These are phyloP conservation scores for Gadopsis bispinosus DNA, from an alignment of 2,797 vertebrate species.

Conservation along the genomic window DNA sequence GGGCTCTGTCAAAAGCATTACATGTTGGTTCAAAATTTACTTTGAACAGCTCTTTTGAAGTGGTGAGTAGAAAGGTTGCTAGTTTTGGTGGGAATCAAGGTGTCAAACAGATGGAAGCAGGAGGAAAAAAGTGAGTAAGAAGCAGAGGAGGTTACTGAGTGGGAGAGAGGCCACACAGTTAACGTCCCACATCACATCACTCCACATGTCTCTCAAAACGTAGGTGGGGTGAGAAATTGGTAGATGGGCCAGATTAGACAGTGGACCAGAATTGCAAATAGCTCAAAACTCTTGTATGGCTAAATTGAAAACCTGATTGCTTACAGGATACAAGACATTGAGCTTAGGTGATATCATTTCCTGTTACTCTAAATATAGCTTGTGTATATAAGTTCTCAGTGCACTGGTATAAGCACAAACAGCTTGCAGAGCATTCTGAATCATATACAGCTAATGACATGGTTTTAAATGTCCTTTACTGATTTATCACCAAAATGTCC, in stretches of 20 bases:
- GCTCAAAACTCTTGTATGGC: background rate
- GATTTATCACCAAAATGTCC: slow-evolving; percentile 24
- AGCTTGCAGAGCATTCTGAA: slow-evolving; percentile 54
- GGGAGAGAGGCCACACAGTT: slow-evolving; percentile 12
- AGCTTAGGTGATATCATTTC: slow-evolving; percentile 73
- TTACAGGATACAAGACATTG: slow-evolving; percentile 34
- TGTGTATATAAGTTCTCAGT: slow-evolving; percentile 40
- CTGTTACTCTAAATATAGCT: slow-evolving; percentile 74
- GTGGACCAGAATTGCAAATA: background rate
- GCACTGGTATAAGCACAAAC: slow-evolving; percentile 55
- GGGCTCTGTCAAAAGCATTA: slow-evolving; percentile 8
- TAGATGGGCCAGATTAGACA: background rate
- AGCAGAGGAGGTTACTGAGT: slow-evolving; percentile 25
- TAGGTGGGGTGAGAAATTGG: background rate
- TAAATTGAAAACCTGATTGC: slow-evolving; percentile 44
- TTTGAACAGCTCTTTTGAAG: slow-evolving; percentile 29
- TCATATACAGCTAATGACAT: slow-evolving; percentile 41
- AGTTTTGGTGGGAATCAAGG: slow-evolving; percentile 7
- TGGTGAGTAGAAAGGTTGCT: slow-evolving; percentile 28
- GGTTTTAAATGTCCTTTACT: background rate
- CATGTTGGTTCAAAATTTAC: slow-evolving; percentile 14
- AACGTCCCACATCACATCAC: slow-evolving; percentile 1
- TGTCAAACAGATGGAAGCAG: slow-evolving; percentile 32
- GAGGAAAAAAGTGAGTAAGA: slow-evolving; percentile 47
- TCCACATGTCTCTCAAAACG: background rate